These are phyloP conservation scores for Mylabris sibirica DNA, from an alignment of 2,888 invertebrate species.

Conservation along the genomic window DNA sequence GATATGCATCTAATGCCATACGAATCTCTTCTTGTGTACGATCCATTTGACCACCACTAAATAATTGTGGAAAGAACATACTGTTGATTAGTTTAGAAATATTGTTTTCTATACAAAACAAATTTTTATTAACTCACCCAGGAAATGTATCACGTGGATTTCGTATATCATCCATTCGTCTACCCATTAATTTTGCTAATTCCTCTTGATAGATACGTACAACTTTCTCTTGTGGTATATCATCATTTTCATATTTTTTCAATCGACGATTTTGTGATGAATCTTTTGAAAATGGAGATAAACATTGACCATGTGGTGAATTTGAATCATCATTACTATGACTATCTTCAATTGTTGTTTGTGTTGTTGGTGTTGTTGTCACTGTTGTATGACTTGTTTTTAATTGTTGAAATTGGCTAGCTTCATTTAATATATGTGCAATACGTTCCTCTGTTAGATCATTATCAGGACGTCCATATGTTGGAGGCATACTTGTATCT, in stretches of 20 bases:
- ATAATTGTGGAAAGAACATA: conserved; percentile 86
- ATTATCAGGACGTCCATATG: conserved; percentile 78
- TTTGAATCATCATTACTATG: conserved; percentile 84
- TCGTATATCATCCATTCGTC: conserved; percentile 76
- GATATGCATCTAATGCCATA: conserved; percentile 89
- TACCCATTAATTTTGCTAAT: conserved; percentile 88
- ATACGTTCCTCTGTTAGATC: conserved; percentile 90
- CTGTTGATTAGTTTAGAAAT: conserved; percentile 68
- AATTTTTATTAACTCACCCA: conserved; percentile 67
- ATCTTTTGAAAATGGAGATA: conserved; percentile 82
- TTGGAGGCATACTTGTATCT: conserved; percentile 79
- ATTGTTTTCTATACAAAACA: conserved; percentile 39
- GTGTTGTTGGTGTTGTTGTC: conserved; percentile 47
- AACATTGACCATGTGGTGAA: conserved; percentile 80
- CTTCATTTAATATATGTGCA: conserved; percentile 91
- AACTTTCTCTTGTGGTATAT: conserved; percentile 96
- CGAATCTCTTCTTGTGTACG: conserved; percentile 87
- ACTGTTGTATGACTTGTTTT: conserved; percentile 61
- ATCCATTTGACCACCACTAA: conserved; percentile 67
- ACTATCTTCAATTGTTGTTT: conserved; percentile 65
- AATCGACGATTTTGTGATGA: conserved; percentile 77
- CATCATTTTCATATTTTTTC: conserved; percentile 90
- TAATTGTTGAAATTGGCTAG: conserved; percentile 81
- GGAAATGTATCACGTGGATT: conserved; percentile 80
- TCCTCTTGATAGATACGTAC: conserved; percentile 95